Evolutionary conservation across 2,797 vertebrate species (phyloP).

Genomic region (Bradypus variegatus): DNA sequence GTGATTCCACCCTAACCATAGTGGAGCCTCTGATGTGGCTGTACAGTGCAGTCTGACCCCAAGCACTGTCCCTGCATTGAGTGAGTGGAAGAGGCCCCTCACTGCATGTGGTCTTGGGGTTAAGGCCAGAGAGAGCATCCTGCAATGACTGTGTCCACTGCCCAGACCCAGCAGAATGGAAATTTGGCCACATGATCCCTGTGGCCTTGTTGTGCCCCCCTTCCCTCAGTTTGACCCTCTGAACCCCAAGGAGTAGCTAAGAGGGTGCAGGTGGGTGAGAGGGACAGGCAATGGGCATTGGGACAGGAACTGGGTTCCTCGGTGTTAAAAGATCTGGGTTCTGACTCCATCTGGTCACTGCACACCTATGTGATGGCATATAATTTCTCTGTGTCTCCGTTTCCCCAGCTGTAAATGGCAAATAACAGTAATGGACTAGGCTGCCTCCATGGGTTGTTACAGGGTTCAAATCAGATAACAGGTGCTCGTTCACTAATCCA

Average conservation of each 20-base stretch:
- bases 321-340: background rate
- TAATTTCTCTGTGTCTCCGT: background rate
- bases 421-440: background rate
- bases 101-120: too few relatives aligned
- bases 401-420: background rate
- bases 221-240: background rate
- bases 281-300: background rate
- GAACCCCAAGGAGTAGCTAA: background rate
- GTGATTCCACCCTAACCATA: background rate
- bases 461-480: background rate
- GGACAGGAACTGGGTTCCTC: accelerated
- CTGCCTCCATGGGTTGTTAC: background rate
- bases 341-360: background rate
- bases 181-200: background rate
- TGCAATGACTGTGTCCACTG: background rate
- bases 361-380: background rate
- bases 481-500: background rate
- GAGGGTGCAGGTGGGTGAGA: too few relatives aligned
- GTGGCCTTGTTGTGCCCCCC: background rate
- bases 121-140: background rate
- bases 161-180: background rate
- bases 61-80: background rate
- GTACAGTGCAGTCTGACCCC: background rate
- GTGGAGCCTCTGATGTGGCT: background rate
- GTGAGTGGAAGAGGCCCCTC: background rate